Percentiles rank a stretch among this genome's conserved stretches.
phyloP scores from a whole-genome alignment of 2,113 vertebrate species.

The Chaetura pelagica region DNA sequence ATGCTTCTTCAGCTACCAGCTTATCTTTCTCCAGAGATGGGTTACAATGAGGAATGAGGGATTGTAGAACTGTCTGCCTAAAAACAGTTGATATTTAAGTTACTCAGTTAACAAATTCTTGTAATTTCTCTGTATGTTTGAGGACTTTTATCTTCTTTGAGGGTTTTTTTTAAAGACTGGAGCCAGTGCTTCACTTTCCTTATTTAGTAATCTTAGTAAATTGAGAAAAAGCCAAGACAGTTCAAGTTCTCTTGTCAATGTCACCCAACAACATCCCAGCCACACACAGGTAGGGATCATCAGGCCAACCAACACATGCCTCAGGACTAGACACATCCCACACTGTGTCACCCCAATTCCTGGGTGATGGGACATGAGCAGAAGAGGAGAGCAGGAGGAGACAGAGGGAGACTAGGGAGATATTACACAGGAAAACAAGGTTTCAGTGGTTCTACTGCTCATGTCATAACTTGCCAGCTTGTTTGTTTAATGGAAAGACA shows the following conservation, averaged over 20 bases:
- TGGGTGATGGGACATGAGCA: rapidly evolving
- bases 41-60: neutral
- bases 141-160: neutral
- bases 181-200: neutral
- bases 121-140: neutral
- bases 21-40: constrained; percentile 11
- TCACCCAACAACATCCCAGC: neutral
- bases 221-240: neutral
- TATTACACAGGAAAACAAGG: neutral
- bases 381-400: neutral
- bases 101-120: neutral
- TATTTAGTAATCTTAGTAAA: neutral
- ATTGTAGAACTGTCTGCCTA: neutral
- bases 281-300: rapidly evolving
- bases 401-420: neutral
- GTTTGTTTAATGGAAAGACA: neutral
- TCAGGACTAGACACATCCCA: neutral
- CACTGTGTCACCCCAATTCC: rapidly evolving
- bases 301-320: rapidly evolving
- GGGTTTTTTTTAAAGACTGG: neutral
- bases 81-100: neutral
- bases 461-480: neutral
- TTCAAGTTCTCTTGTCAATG: neutral
- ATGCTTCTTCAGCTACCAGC: constrained; percentile 4
- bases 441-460: neutral